A percentile compares a stretch with the other conserved stretches of the same genome.
phyloP scores from a whole-genome alignment of 2,797 vertebrate species.

The Pterois miles region DNA sequence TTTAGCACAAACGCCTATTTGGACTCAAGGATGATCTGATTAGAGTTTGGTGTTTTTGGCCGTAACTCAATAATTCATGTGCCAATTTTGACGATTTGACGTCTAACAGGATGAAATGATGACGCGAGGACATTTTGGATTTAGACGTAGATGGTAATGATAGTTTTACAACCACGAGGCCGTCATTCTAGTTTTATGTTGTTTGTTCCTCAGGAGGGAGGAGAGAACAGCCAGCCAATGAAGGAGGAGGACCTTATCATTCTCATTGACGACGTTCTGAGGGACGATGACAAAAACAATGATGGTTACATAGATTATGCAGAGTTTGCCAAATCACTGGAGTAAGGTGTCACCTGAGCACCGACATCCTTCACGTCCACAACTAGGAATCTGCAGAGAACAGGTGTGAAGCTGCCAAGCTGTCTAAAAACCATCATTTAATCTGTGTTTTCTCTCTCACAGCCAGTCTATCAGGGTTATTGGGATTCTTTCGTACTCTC shows the following conservation, averaged over 20 bases:
- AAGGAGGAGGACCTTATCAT: slow-evolving; percentile 92
- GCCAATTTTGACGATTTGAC: no score
- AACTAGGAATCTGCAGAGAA: slow-evolving; percentile 16
- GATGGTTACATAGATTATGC: slow-evolving; percentile 98
- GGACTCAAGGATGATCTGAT: no score
- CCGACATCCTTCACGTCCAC: slow-evolving; percentile 7
- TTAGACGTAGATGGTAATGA: neutral
- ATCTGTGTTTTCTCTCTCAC: neutral
- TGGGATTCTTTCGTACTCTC: neutral
- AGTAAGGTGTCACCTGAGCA: slow-evolving; percentile 68
- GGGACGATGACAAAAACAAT: slow-evolving; percentile 95
- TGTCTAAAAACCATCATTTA: neutral
- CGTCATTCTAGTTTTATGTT: neutral
- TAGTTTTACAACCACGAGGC: neutral
- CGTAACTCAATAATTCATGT: no score
- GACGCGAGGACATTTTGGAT: neutral
- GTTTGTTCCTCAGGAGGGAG: slow-evolving; percentile 82
- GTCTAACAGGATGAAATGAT: no score
- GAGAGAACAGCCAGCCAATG: slow-evolving; percentile 86
- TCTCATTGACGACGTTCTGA: slow-evolving; percentile 93
- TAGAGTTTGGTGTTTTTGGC: no score
- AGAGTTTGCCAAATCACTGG: slow-evolving; percentile 95
- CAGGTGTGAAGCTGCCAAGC: neutral
- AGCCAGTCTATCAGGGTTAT: slow-evolving; percentile 1
- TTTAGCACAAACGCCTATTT: no score